These are phyloP conservation scores for Mustela lutreola DNA, from an alignment of 2,113 vertebrate genomes.

Conservation along the genomic window DNA sequence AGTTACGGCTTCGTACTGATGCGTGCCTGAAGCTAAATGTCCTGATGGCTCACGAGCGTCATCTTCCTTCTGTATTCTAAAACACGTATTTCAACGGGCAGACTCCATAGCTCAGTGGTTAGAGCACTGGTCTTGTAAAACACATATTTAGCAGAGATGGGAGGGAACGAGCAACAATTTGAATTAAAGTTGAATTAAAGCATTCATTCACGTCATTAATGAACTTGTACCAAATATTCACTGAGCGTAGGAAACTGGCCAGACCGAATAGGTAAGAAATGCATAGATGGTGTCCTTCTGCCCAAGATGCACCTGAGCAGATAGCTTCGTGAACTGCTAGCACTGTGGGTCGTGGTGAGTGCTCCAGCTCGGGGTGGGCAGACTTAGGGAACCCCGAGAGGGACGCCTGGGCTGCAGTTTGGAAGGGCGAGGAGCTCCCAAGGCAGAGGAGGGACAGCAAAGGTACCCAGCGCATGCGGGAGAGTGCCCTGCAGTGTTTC, in stretches of 20 bases:
- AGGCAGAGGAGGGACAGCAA: background rate
- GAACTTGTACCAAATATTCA: too few species aligned
- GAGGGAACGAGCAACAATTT: too few species aligned
- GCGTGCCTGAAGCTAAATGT: fast-evolving
- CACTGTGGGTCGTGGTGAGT: fast-evolving
- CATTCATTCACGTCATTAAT: background rate
- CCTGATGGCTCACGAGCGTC: background rate
- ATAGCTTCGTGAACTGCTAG: background rate
- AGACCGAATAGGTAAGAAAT: background rate
- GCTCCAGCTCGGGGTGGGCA: fast-evolving
- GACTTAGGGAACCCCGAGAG: background rate
- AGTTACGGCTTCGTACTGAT: fast-evolving
- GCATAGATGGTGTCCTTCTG: background rate
- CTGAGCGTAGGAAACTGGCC: background rate
- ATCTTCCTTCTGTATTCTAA: background rate
- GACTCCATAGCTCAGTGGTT: too few species aligned
- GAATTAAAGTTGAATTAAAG: background rate
- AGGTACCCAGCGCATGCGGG: fast-evolving
- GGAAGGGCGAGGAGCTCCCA: background rate
- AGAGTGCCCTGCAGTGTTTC: fast-evolving
- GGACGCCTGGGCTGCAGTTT: background rate
- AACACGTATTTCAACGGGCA: background rate
- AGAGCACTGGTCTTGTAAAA: background rate
- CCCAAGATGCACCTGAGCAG: background rate
- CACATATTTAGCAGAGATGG: background rate